Base-by-base conservation (phyloP, 2,888 invertebrate species). In the Stenolophus ochropezus region DNA sequence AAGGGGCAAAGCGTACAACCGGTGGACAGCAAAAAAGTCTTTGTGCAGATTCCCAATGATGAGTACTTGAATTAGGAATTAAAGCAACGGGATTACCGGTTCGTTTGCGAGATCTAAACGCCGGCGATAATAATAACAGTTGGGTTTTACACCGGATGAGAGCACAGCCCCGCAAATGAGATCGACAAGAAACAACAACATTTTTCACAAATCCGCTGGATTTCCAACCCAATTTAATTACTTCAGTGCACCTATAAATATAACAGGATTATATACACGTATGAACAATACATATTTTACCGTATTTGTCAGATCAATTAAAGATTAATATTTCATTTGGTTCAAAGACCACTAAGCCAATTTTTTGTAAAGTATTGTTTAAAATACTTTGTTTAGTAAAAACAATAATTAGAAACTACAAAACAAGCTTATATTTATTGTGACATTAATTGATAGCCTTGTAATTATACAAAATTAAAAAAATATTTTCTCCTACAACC, bases 11-110 rank as follows among this genome's bases (percentile, higher is more conserved):
- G 42, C 49, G n/a, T 5, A 49, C 42, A 73, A n/a, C 47, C 77
- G 1, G 61, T 23, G 47, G 61, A 20, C 58, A 18, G 58, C 65
- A 42, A 77, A 58, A 77, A 58, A 58, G 77, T 20, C 27, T 77
- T 42, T 56, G 77, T 56, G 49, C 14, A 77, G 42, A 77, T 77
- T 77, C 77, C 21, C 58, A 77, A 61, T 61, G 61, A 77, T 33
- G 61, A 77, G 42, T 77, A 25, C 58, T 77, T 77, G 61, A 77
- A 77, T 77, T 77, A 77, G 42, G 77, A 77, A 77, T 61, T 77
- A 77, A 77, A 56, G 58, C 77, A 33, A 42, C n/a, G 58, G 58
- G 61, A 61, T 77, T 77, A 77, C 61, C 77, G 47, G 61, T 77
- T 61, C 61, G 58, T 61, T 77, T 77, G 27, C 58, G 77, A 42